Percentiles rank a stretch among this genome's conserved stretches.
Evolutionary conservation across 92 coral and sea anemone species (phyloP).

Genomic region (Phenganax subtilis): DNA sequence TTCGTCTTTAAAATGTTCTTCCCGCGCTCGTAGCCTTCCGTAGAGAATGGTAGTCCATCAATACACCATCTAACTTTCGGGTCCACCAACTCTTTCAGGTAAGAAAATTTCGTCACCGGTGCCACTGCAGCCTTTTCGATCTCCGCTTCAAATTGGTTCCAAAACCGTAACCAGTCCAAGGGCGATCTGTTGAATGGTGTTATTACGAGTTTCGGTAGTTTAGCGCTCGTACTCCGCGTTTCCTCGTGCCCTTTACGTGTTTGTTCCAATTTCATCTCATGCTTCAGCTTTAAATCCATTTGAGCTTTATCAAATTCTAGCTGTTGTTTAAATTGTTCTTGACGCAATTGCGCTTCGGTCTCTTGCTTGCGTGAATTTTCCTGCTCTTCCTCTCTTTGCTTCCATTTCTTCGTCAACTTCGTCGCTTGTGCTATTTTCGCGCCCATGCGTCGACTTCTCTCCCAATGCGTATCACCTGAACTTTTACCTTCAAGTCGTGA

Average conservation of each 20-base stretch:
- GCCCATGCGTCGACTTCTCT: slow-evolving; percentile 4
- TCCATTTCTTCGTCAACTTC: slow-evolving; percentile 20
- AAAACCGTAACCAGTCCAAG: slow-evolving; percentile 47
- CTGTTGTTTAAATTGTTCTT: slow-evolving; percentile 28
- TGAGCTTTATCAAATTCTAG: not conserved
- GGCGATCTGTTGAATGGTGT: slow-evolving; percentile 27
- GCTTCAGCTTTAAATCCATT: not conserved
- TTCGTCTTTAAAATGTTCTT: slow-evolving; percentile 26
- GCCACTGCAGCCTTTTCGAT: slow-evolving; percentile 39
- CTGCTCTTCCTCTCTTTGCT: slow-evolving; percentile 22
- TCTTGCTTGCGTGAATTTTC: slow-evolving; percentile 17
- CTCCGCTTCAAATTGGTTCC: slow-evolving; percentile 50
- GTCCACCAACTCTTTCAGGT: slow-evolving; percentile 42
- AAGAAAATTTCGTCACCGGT: slow-evolving; percentile 49
- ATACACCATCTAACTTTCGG: slow-evolving; percentile 38
- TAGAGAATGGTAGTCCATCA: slow-evolving; percentile 44
- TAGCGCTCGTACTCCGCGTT: not conserved
- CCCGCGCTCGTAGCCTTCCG: slow-evolving; percentile 50
- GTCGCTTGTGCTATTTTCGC: not conserved
- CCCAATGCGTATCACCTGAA: slow-evolving; percentile 21
- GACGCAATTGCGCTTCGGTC: not conserved
- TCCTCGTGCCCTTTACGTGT: not conserved
- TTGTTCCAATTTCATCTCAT: not conserved
- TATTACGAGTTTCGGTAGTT: slow-evolving; percentile 22
- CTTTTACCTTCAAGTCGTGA: slow-evolving; percentile 36